phyloP scores from a whole-genome alignment of 2,113 vertebrate genomes.

The Martes martes region DNA sequence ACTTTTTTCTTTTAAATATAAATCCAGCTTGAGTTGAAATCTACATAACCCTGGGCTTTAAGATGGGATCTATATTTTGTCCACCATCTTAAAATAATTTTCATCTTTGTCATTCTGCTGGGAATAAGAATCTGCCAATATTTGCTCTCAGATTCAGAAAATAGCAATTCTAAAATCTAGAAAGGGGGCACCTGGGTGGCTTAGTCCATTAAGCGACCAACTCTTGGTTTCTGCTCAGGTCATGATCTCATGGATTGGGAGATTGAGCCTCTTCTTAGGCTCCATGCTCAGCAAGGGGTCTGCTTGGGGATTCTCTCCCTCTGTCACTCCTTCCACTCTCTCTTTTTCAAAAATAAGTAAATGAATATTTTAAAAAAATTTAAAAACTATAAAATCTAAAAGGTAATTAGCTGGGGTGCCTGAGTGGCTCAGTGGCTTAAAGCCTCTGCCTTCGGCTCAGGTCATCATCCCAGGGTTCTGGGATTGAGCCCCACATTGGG shows the following conservation, averaged over 20 bases:
- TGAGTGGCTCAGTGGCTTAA: too few species aligned
- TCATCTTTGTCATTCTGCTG: background rate
- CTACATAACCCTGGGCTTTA: background rate
- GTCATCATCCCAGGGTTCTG: too few species aligned
- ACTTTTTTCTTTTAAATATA: background rate
- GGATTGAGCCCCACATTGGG: too few species aligned
- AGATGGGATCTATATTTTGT: background rate
- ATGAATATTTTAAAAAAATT: background rate
- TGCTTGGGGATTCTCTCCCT: background rate
- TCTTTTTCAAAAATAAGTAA: background rate
- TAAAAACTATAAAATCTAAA: background rate
- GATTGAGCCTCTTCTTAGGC: background rate
- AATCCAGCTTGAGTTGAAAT: background rate
- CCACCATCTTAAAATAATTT: background rate
- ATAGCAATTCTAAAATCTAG: background rate
- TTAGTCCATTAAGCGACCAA: background rate
- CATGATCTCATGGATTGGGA: background rate
- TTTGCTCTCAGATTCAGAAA: background rate
- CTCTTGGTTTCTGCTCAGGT: background rate
- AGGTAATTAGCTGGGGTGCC: background rate
- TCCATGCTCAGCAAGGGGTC: background rate
- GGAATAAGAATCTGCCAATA: background rate
- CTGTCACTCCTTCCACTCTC: background rate
- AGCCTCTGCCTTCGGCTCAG: too few species aligned
- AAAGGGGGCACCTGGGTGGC: background rate